phyloP scores from a whole-genome alignment of 2,797 vertebrate genomes.

The Balearica regulorum region DNA sequence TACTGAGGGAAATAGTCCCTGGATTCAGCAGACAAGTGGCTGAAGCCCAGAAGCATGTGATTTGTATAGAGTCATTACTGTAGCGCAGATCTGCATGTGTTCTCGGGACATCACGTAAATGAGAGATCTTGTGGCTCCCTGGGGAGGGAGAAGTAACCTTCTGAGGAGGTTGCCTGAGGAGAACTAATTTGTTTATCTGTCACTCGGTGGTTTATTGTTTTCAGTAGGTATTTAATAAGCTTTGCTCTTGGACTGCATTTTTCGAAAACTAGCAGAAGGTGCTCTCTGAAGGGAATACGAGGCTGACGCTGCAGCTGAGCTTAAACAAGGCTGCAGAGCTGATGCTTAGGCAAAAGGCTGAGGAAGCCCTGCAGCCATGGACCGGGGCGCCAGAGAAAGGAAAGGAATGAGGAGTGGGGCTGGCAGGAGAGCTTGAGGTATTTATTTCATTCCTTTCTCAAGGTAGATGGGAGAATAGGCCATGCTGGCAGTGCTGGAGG shows the following conservation, averaged over 20 bases:
- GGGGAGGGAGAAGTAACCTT: background rate
- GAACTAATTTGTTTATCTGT: slow-evolving; percentile 29
- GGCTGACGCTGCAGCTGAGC: background rate
- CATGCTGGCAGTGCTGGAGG: background rate
- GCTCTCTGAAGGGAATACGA: background rate
- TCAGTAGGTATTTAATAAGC: background rate
- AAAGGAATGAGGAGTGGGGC: background rate
- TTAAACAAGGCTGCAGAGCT: background rate
- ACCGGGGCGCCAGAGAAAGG: background rate
- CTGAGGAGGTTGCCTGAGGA: background rate
- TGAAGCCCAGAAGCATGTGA: background rate
- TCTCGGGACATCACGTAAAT: background rate
- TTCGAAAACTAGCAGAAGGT: background rate
- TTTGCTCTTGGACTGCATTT: background rate
- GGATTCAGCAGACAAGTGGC: background rate
- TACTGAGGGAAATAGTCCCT: background rate
- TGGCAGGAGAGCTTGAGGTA: background rate
- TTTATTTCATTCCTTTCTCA: background rate
- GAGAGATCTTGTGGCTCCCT: background rate
- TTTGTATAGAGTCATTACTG: background rate
- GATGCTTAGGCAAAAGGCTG: background rate
- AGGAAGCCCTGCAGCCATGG: background rate
- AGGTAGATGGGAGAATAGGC: background rate
- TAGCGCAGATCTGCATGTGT: background rate
- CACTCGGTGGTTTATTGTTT: slow-evolving; percentile 11